These are phyloP conservation scores for Leucoma salicis DNA, from an alignment of 2,888 invertebrate species.

Conservation along the genomic window DNA sequence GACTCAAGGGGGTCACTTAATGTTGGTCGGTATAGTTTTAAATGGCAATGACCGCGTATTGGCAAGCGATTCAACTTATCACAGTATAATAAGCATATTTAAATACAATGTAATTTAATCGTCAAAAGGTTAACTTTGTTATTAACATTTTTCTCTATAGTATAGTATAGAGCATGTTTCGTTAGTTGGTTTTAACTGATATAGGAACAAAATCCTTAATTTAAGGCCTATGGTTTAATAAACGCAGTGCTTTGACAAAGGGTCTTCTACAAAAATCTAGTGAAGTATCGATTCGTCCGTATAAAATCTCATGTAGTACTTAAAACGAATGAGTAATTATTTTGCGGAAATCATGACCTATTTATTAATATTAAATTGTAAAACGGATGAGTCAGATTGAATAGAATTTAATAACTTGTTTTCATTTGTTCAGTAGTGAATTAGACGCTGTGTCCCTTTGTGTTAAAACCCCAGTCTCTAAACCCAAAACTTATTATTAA, in stretches of 20 bases:
- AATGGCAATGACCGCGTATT: conserved; percentile 64
- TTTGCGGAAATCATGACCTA: too few species aligned
- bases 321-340: conserved; percentile 4
- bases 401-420: conserved; percentile 4
- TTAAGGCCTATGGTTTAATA: conserved; percentile 25
- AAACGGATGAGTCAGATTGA: conserved; percentile 8
- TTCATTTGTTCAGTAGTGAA: neutral
- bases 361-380: conserved; percentile 7
- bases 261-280: too few species aligned
- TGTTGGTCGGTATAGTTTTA: conserved; percentile 43
- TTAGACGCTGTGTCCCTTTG: conserved; percentile 1
- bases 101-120: too few species aligned
- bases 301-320: conserved; percentile 2
- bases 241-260: too few species aligned
- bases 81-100: too few species aligned
- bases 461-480: too few species aligned
- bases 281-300: too few species aligned
- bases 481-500: too few species aligned
- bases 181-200: too few species aligned
- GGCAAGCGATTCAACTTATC: conserved; percentile 26
- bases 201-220: too few species aligned
- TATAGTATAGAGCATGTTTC: too few species aligned
- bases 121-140: conserved; percentile 25
- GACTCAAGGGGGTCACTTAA: conserved; percentile 21
- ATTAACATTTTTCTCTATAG: too few species aligned